Conservation (phyloP, 1,140 invertebrate species). For the Trigoniulus corallinus region DNA sequence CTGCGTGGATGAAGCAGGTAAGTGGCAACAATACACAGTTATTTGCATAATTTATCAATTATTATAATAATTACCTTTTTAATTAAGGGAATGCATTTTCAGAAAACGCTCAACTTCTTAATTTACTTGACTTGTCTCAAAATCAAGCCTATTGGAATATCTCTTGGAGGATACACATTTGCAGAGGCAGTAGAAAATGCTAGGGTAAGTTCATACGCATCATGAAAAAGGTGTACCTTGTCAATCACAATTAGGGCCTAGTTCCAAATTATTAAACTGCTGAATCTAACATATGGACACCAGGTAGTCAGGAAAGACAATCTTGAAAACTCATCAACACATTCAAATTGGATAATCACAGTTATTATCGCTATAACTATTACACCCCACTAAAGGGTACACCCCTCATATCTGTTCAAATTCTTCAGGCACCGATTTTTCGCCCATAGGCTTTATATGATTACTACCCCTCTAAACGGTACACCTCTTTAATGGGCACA, state of each 20-base stretch:
- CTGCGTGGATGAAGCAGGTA: neutral
- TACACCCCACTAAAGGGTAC: too few species aligned
- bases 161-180: neutral
- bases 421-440: too few species aligned
- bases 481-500: too few species aligned
- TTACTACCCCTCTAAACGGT: too few species aligned
- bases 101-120: neutral
- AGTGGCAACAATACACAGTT: neutral
- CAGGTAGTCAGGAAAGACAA: too few species aligned
- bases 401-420: too few species aligned
- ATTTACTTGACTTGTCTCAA: neutral
- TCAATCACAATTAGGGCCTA: neutral
- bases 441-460: too few species aligned
- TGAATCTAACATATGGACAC: too few species aligned
- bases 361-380: too few species aligned
- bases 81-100: neutral
- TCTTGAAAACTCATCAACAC: too few species aligned
- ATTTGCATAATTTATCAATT: neutral
- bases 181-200: neutral
- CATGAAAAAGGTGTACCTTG: neutral
- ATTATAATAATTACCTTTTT: neutral
- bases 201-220: neutral
- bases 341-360: too few species aligned
- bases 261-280: too few species aligned
- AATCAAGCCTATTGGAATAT: neutral